Evolutionary conservation across 2,113 vertebrate genomes (phyloP), one percentile per base, ranked within the genome.

Genomic region (Cyanoderma ruficeps): DNA sequence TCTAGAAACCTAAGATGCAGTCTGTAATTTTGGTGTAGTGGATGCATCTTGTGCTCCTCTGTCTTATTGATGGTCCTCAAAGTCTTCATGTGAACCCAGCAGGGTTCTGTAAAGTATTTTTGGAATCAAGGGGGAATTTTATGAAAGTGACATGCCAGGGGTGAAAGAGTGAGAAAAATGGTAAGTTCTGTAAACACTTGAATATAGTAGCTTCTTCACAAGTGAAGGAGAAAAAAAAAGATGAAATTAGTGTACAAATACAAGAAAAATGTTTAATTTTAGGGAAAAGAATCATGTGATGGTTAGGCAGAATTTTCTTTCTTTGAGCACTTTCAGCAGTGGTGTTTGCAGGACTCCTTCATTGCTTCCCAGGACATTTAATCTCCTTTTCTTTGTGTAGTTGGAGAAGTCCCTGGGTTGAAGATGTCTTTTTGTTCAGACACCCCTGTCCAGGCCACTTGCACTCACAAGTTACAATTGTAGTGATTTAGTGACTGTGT

Each of bases 121-220:
- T 91, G 37, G 37, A 55, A 65, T 37, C 21, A 75, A 42, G 65
- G 49, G 25, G 7, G 23, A 83, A 30, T 55, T 88, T 75, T 64
- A 21, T 44, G 68, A 41, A 17, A 21, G 13, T 64, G 39, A 52
- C 10, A 5, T n/a, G 52, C 30, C 42, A 59, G 50, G 35, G 15
- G 13, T 89, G 64, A 80, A 70, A 74, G 69, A 87, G 13, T 21
- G 12, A 81, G 27, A 41, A 78, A 70, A 95, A 64, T 3, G 1
- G 2, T 39, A 35, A 25, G 24, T 89, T 79, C 15, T 0, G 0
- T 69, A n/a, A 87, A 55, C 6, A 42, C 15, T 55, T 75, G 27
- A 59, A 10, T 80, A 7, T 42, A 44, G 47, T 22, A 78, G 6
- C 49, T 90, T 15, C 24, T 63, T 85, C 14, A 17, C 10, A 71